Evolutionary conservation across 1,140 invertebrate genomes (phyloP), one percentile per base, ranked within the genome.

Genomic region (Protaetia brevitarsis): DNA sequence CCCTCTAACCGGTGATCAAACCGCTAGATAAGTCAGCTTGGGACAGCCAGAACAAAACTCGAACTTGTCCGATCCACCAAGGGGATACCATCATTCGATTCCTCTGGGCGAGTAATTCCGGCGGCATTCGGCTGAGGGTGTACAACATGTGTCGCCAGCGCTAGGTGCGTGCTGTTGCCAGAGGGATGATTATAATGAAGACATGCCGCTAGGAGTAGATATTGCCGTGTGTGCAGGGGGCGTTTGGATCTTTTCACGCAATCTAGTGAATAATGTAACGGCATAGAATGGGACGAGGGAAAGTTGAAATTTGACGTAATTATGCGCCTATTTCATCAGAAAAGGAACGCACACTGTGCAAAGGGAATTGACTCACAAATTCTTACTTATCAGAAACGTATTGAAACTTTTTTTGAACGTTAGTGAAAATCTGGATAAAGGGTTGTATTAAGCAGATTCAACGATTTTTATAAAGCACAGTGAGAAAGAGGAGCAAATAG

Each of bases 121-220:
- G 21, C 10, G 34, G 3, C 5, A 26, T 7, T 19, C 41, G 11
- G 4, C 41, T 51, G 3, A 23, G 13, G 41, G 6, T 51, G n/a
- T n/a, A n/a, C n/a, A 23, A 23, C 41, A 51, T 51, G 41, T 23
- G 41, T 51, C 26, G 11, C 41, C 19, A 26, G 21, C 26, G 13
- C 41, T 51, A 26, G 21, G 13, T 51, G 41, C 41, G 19, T 51
- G 19, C n/a, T 51, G 41, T 51, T 51, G 41, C 41, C 41, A 8
- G 41, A 51, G 41, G 41, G 41, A 19, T 51, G 41, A 51, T 51
- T 51, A 51, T 51, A 51, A 51, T 51, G 41, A 51, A 51, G 41
- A 51, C 41, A 26, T 51, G 26, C 41, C 19, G 41, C 19, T 51
- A 51, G 19, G 26, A 51, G 41, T 51, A 23, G 41, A 51, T 51